Evolutionary conservation across 2,113 vertebrate species (phyloP), one percentile per base, ranked within the genome.

Genomic region (Cathartes aura): DNA sequence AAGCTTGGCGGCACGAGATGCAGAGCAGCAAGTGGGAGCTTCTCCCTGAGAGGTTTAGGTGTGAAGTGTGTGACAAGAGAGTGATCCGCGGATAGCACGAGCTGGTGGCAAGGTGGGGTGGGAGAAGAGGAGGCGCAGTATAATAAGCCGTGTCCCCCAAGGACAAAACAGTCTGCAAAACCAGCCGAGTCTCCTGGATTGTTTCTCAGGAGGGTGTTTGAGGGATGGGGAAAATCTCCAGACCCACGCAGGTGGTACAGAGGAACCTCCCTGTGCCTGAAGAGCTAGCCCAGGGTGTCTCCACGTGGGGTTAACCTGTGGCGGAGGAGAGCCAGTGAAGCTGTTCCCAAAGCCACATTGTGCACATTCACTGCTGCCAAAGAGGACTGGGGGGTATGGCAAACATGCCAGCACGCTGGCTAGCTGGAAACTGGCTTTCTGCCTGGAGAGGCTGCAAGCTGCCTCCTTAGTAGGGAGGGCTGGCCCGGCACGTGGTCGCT

Each of bases 221-320:
- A 67, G 38, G 8, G 9, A 29, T 45, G 38, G 19, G n/a, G 24
- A 58, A 80, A 12, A 84, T 67, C 59, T 81, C 58, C 62, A 59
- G 36, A 43, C 7, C 1, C 45, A 45, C 1, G 2, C 4, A 42
- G 32, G 11, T 13, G 19, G 21, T 70, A 20, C 18, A 56, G 50
- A 29, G 67, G 36, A 70, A 29, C 34, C 9, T 38, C 14, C 4
- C n/a, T 0, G 1, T 48, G 21, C 32, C 59, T 55, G 22, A 50
- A 76, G 11, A 73, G 19, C 42, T 47, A 62, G 30, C 15, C 12
- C 48, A 22, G 15, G n/a, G 23, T 26, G 34, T 43, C 2, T 6
- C 17, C 48, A 21, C 0, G 0, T 50, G 26, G 21, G 18, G 16
- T 42, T 85, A 60, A 52, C 22, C 36, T 76, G 70, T 8, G 21